phyloP scores from a whole-genome alignment of 1,140 invertebrate genomes.

The Drosophila prosaltans region DNA sequence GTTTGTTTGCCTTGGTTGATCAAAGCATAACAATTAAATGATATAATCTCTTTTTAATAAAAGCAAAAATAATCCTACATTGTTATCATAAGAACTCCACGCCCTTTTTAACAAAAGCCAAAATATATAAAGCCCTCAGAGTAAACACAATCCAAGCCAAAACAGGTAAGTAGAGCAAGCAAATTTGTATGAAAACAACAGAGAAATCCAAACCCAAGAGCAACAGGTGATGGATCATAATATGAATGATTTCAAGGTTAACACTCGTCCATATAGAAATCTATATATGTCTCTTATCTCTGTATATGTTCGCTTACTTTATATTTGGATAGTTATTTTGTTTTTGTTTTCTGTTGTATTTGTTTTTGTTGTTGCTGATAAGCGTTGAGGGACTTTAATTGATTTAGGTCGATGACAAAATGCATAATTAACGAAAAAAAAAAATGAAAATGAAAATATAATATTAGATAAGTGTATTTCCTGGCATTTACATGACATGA shows the following conservation, averaged over 20 bases:
- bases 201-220: background rate
- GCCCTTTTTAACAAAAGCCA: background rate
- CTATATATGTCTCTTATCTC: conserved; percentile 16
- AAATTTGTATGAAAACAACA: conserved; percentile 1
- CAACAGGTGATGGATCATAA: background rate
- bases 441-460: conserved; percentile 16
- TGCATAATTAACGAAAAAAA: conserved; percentile 43
- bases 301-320: background rate
- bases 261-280: background rate
- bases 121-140: background rate
- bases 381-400: conserved; percentile 40
- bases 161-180: background rate
- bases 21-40: background rate
- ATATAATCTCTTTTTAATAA: background rate
- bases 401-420: conserved; percentile 30
- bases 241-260: conserved; percentile 43
- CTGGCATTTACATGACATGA: conserved; percentile 41
- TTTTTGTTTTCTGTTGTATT: conserved; percentile 16
- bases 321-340: conserved; percentile 39
- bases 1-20: background rate
- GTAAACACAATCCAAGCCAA: background rate
- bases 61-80: background rate
- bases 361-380: conserved; percentile 26
- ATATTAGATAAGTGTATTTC: conserved; percentile 41
- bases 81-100: background rate